Evolutionary conservation across 2,113 vertebrate genomes (phyloP), one percentile per base, ranked within the genome.

Genomic region (Formicarius rufipectus): DNA sequence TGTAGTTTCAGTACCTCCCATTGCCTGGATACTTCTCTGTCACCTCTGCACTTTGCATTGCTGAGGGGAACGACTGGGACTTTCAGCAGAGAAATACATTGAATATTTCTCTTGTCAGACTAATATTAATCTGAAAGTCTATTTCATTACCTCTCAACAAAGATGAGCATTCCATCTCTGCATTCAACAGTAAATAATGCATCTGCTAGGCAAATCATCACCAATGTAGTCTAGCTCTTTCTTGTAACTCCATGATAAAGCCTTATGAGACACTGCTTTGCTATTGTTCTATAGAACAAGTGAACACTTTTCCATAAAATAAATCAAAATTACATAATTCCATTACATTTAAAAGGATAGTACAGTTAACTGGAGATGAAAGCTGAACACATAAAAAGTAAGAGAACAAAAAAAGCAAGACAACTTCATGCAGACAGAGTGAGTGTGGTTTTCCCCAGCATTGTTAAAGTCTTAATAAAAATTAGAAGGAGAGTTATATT

Each of bases 1-100:
- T 96, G 88, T 81, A 87, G 64, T 90, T 94, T 58, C 85, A 87
- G 31, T 72, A 96, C 64, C 92, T 94, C 82, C 44, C 85, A 86
- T 84, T 93, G 95, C 85, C 68, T 90, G 47, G 85, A 90, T 81
- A 62, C 68, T 91, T 74, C 76, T 62, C 52, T 27, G 35, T 76
- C 73, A 93, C 64, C 74, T 71, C 85, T 86, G 60, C 60, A 86
- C 85, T 96, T 90, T 75, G 79, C 52, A 67, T n/a, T 72, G 24
- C 73, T 56, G 80, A 96, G 64, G 56, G 56, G 60, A 33, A 77
- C 77, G 52, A 64, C 10, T 35, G 27, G 9, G 72, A 84, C 49
- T 78, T 92, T 88, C 44, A 84, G 59, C 24, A 81, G 25, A 75
- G 53, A 75, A 95, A 78, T 53, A 74, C 24, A 68, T 2, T 40